Evolutionary conservation across 2,888 invertebrate genomes (phyloP).

Genomic region (Agrilus cyanescens): DNA sequence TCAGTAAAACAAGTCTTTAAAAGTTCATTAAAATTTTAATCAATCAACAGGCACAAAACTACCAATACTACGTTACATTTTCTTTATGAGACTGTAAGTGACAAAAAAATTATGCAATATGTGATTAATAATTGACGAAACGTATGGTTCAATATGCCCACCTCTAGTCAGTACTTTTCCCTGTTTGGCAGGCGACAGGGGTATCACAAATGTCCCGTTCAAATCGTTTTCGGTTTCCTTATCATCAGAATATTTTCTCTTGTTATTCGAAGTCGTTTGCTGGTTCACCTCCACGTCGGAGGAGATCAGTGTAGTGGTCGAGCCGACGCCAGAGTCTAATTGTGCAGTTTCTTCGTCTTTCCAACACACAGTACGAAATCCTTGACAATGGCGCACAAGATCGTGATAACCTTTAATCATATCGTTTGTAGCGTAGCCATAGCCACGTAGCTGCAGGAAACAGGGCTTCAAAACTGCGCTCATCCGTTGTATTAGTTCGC

Average conservation of each 20-base stretch:
- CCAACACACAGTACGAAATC: conserved; percentile 49
- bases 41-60: too few species aligned
- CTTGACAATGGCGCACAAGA: conserved; percentile 46
- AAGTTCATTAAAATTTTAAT: too few species aligned
- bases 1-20: too few species aligned
- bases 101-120: conserved; percentile 15
- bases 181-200: conserved; percentile 14
- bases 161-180: conserved; percentile 27
- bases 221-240: conserved; percentile 7
- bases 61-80: background rate
- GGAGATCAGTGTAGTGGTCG: conserved; percentile 11
- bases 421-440: conserved; percentile 44
- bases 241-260: conserved; percentile 10
- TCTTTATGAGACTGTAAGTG: conserved; percentile 7
- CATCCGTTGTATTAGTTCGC: conserved; percentile 24
- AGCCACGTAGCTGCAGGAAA: conserved; percentile 46
- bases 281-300: conserved; percentile 11
- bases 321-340: conserved; percentile 19
- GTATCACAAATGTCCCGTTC: conserved; percentile 6
- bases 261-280: conserved; percentile 1
- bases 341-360: conserved; percentile 33
- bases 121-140: conserved; percentile 22
- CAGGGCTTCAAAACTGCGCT: conserved; percentile 44
- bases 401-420: conserved; percentile 46
- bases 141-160: conserved; percentile 24